These are phyloP conservation scores for Pungitius pungitius DNA, from an alignment of 2,113 vertebrate genomes.

Conservation along the genomic window DNA sequence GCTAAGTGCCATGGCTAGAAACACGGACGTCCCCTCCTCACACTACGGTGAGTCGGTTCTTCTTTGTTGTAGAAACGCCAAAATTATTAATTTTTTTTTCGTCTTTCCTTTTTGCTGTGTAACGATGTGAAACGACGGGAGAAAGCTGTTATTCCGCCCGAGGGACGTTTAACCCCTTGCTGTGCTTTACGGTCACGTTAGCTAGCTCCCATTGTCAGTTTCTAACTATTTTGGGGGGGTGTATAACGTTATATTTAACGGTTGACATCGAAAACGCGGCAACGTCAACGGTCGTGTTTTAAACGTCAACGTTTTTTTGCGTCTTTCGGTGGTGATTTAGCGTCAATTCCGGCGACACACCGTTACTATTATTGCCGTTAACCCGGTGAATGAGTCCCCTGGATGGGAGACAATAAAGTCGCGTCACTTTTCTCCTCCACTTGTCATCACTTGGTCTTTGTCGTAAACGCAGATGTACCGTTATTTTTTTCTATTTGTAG, in stretches of 20 bases:
- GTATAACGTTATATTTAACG: background rate
- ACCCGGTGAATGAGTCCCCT: slow-evolving; percentile 13
- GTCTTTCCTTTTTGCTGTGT: slow-evolving; percentile 9
- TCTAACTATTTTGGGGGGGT: slow-evolving; percentile 21
- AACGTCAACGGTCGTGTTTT: slow-evolving; percentile 16
- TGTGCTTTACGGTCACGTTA: background rate
- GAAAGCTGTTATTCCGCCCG: background rate
- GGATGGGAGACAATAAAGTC: background rate
- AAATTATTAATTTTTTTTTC: slow-evolving; percentile 38
- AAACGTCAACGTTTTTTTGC: slow-evolving; percentile 4
- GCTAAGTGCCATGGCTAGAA: slow-evolving; percentile 78
- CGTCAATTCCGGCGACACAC: background rate
- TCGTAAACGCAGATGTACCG: background rate
- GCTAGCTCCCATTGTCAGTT: slow-evolving; percentile 13
- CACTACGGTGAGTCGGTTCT: slow-evolving; percentile 76
- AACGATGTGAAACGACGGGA: slow-evolving; percentile 25
- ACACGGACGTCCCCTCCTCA: slow-evolving; percentile 73
- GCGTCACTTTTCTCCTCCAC: slow-evolving; percentile 17
- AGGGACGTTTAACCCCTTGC: background rate
- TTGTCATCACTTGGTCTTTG: slow-evolving; percentile 25
- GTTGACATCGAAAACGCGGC: slow-evolving; percentile 27
- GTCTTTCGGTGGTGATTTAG: background rate
- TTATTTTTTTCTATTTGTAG: background rate
- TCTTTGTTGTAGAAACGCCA: slow-evolving; percentile 64
- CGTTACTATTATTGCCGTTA: background rate